These are phyloP conservation scores for Cybosia mesomella DNA, from an alignment of 2,888 invertebrate genomes.

Conservation along the genomic window DNA sequence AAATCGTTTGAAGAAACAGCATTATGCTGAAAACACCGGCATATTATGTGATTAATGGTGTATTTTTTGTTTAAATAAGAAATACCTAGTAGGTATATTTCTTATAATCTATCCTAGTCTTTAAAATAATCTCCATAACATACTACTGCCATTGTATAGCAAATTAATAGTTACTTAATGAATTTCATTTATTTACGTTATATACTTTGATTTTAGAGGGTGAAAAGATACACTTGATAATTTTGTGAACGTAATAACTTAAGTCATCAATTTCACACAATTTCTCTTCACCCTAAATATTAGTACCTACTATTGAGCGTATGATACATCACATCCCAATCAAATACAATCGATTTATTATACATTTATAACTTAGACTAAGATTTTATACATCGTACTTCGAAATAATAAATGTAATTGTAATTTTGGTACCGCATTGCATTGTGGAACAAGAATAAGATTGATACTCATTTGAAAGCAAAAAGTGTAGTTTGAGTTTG, in stretches of 20 bases:
- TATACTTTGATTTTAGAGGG: constrained; percentile 1
- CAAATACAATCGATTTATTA: constrained; percentile 11
- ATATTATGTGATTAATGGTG: constrained; percentile 5
- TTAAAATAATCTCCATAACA: constrained; percentile 12
- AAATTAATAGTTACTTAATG: constrained; percentile 16
- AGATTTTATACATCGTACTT: constrained; percentile 9
- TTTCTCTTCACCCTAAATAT: neutral
- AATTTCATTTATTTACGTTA: constrained; percentile 7
- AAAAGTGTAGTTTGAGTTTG: neutral
- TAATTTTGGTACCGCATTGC: neutral
- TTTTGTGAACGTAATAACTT: neutral
- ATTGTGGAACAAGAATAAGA: neutral
- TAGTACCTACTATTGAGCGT: neutral
- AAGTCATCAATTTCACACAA: neutral
- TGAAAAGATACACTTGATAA: neutral
- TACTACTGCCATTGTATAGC: constrained; percentile 29
- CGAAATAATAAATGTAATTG: neutral
- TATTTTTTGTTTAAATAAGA: neutral
- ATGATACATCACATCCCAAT: constrained; percentile 27
- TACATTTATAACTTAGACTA: constrained; percentile 14
- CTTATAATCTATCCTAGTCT: constrained; percentile 11
- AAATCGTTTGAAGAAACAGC: constrained; percentile 22
- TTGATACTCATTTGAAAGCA: neutral
- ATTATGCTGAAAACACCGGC: constrained; percentile 10
- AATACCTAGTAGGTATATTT: neutral